Conservation (phyloP, 92 coral and sea anemone genomes). For the Nematostella vectensis region DNA sequence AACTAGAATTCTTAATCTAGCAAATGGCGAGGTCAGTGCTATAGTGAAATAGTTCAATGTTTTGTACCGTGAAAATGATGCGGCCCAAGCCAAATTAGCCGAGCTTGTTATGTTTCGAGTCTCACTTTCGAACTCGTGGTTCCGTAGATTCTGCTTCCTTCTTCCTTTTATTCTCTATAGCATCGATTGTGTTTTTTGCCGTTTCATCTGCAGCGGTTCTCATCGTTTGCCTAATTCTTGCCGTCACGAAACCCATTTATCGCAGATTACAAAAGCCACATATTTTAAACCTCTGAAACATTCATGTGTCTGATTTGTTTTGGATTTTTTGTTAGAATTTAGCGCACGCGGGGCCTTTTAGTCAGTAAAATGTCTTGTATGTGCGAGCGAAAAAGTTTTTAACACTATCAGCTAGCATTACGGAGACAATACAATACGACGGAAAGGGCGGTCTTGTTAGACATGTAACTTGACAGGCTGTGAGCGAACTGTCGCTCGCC, state of each 20-base stretch:
- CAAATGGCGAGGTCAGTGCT: background rate
- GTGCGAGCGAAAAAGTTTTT: background rate
- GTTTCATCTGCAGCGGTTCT: background rate
- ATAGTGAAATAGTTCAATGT: background rate
- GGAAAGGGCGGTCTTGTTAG: slow-evolving; percentile 50
- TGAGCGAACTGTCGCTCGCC: slow-evolving; percentile 27
- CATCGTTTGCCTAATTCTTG: background rate
- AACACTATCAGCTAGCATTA: background rate
- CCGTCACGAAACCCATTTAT: slow-evolving; percentile 3
- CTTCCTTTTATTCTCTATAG: background rate
- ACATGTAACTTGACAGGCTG: slow-evolving; percentile 38
- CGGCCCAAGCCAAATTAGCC: background rate
- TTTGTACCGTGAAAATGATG: background rate
- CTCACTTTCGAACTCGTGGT: background rate
- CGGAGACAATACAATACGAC: slow-evolving; percentile 32
- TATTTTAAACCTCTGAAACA: background rate
- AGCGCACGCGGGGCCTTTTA: background rate
- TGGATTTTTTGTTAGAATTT: background rate
- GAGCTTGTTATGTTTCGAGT: slow-evolving; percentile 2
- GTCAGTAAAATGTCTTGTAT: background rate
- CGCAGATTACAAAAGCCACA: slow-evolving; percentile 1
- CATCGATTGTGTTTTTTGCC: background rate
- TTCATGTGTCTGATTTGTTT: background rate
- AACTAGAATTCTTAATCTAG: slow-evolving; percentile 1
- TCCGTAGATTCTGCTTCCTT: background rate